These are phyloP conservation scores for Drosophila equinoxialis DNA, from an alignment of 1,140 invertebrate species.

Conservation along the genomic window DNA sequence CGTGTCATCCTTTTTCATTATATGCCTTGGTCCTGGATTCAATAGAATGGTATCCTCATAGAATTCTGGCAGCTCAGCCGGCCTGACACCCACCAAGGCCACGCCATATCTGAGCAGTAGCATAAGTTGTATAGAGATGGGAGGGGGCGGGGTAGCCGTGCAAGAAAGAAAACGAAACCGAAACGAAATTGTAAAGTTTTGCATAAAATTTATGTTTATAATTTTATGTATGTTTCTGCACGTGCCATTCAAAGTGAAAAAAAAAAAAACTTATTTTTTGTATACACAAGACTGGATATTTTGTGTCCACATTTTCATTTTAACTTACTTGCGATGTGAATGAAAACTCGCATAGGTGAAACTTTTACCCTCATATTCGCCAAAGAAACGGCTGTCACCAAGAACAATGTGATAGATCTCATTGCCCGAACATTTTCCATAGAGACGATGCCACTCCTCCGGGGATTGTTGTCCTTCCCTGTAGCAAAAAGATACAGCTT, in stretches of 20 bases:
- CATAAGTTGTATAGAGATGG: neutral
- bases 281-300: neutral
- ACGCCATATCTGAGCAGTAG: constrained; percentile 92
- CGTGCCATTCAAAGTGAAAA: constrained; percentile 4
- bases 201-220: constrained; percentile 10
- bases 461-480: constrained; percentile 98
- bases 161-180: neutral
- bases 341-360: constrained; percentile 99
- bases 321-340: constrained; percentile 96
- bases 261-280: neutral
- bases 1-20: constrained; percentile 98
- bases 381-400: constrained; percentile 97
- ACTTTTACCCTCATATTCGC: constrained; percentile 98
- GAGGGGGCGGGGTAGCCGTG: neutral
- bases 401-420: constrained; percentile 99
- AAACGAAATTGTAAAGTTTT: constrained; percentile 10
- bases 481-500: constrained; percentile 28
- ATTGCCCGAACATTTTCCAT: constrained; percentile 98
- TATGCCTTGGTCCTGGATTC: constrained; percentile 98
- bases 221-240: constrained; percentile 3
- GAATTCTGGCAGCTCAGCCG: constrained; percentile 95
- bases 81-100: constrained; percentile 96
- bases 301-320: constrained; percentile 25
- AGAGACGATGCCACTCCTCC: constrained; percentile 98
- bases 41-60: constrained; percentile 97